Evolutionary conservation across 2,797 vertebrate species (phyloP).

Genomic region (Alosa sapidissima): DNA sequence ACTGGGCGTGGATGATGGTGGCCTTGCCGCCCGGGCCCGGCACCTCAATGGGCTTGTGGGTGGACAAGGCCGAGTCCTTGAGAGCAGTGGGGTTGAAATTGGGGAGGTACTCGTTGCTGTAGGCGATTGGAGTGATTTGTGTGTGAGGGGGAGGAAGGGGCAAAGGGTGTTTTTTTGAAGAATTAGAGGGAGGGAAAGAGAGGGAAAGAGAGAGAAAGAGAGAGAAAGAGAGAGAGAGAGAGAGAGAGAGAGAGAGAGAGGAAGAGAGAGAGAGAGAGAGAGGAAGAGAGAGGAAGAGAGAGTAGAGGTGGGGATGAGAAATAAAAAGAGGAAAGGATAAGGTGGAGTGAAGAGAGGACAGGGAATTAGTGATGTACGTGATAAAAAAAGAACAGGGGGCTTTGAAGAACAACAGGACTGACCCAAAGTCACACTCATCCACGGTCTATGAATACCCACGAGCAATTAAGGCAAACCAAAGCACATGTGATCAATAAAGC

Average conservation of each 20-base stretch:
- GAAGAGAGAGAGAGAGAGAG: conserved; percentile 31
- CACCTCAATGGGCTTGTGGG: conserved; percentile 94
- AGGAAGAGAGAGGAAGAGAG: conserved; percentile 13
- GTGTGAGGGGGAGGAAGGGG: background rate
- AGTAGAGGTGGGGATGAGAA: background rate
- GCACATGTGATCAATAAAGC: background rate
- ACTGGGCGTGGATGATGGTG: conserved; percentile 95
- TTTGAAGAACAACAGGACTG: background rate
- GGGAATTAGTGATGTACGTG: conserved; percentile 39
- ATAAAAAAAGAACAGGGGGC: background rate
- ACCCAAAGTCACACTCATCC: conserved; percentile 1
- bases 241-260: conserved; percentile 16
- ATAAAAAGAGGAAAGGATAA: conserved; percentile 5
- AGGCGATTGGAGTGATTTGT: conserved; percentile 16
- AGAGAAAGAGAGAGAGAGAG: background rate
- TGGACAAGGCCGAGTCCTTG: conserved; percentile 84
- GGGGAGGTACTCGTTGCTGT: conserved; percentile 78
- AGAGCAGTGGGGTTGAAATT: conserved; percentile 87
- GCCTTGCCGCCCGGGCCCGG: conserved; percentile 95
- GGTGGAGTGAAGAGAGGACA: conserved; percentile 19
- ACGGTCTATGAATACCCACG: background rate
- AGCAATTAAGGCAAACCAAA: background rate
- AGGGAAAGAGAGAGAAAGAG: background rate
- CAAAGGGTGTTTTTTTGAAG: background rate
- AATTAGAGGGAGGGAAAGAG: conserved; percentile 33